Percentiles rank a stretch among this genome's conserved stretches.
Conservation (phyloP, 2,113 vertebrate species). For the Epinephelus cyanopodus region DNA sequence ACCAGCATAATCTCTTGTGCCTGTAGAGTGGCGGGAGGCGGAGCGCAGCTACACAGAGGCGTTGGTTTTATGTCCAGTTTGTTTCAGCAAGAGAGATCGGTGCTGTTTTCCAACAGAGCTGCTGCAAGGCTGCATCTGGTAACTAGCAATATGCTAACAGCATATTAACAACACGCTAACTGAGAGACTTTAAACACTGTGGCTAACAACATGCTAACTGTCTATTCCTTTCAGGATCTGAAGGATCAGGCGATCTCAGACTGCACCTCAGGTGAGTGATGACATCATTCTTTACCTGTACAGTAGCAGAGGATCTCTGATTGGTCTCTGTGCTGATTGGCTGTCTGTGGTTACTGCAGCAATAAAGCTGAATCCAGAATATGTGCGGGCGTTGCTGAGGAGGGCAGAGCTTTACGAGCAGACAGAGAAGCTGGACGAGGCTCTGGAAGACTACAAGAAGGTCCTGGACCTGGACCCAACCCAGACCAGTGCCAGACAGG, state of each 20-base stretch:
- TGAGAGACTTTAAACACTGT: too few relatives aligned
- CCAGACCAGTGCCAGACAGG: slow-evolving; percentile 88
- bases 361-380: slow-evolving; percentile 82
- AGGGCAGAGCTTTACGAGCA: slow-evolving; percentile 95
- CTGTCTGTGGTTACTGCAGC: slow-evolving; percentile 49
- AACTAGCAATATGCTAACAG: slow-evolving; percentile 21
- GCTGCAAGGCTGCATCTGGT: slow-evolving; percentile 74
- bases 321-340: neutral
- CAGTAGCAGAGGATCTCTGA: neutral
- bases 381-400: slow-evolving; percentile 90
- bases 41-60: slow-evolving; percentile 69
- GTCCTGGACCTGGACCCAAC: slow-evolving; percentile 90
- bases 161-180: neutral
- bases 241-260: slow-evolving; percentile 71
- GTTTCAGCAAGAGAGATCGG: slow-evolving; percentile 65
- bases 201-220: neutral
- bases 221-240: slow-evolving; percentile 40
- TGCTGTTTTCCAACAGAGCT: slow-evolving; percentile 78
- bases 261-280: slow-evolving; percentile 72
- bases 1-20: neutral
- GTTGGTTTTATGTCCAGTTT: slow-evolving; percentile 58
- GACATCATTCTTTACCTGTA: neutral
- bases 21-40: slow-evolving; percentile 66
- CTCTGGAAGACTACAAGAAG: slow-evolving; percentile 93
- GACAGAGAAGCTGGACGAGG: slow-evolving; percentile 96